A percentile compares a stretch with the other conserved stretches of the same genome.
Evolutionary conservation across 2,888 invertebrate species (phyloP).

Genomic region (Ochropleura plecta): DNA sequence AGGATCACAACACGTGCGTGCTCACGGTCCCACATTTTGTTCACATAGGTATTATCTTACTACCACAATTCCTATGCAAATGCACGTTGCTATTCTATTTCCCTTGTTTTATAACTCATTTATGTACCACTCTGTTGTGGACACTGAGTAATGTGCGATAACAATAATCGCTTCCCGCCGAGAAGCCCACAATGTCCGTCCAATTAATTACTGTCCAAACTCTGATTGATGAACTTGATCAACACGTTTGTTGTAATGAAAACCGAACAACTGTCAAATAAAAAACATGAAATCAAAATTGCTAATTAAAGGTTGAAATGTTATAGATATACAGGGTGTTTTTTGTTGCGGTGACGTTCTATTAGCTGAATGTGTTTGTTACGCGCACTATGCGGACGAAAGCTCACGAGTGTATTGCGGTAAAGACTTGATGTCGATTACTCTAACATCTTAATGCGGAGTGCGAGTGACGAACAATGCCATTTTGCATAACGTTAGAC

Average conservation of each 20-base stretch:
- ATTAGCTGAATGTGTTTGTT: conserved; percentile 26
- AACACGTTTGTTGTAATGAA: conserved; percentile 36
- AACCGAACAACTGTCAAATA: conserved; percentile 16
- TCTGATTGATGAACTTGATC: conserved; percentile 5
- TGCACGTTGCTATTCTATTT: conserved; percentile 45
- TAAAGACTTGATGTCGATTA: conserved; percentile 58
- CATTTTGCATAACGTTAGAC: conserved; percentile 75
- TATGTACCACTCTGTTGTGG: conserved; percentile 33
- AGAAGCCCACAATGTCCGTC: conserved; percentile 22
- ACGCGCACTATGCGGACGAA: conserved; percentile 42
- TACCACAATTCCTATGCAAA: conserved; percentile 29
- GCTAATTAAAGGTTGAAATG: conserved; percentile 29
- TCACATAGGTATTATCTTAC: conserved; percentile 45
- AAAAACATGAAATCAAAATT: conserved; percentile 41
- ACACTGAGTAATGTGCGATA: conserved; percentile 55
- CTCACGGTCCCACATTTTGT: conserved; percentile 44
- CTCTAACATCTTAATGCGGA: conserved; percentile 61
- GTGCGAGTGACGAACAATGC: conserved; percentile 72
- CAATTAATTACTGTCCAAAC: conserved; percentile 21
- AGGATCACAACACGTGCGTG: conserved; percentile 28
- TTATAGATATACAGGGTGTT: conserved; percentile 53
- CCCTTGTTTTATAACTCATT: conserved; percentile 53
- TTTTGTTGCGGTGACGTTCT: conserved; percentile 13
- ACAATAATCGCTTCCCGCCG: conserved; percentile 39
- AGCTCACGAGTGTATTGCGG: conserved; percentile 58